Percentiles rank a stretch among this genome's conserved stretches.
Conservation (phyloP, 2,797 vertebrate genomes). For the Brotula barbata region DNA sequence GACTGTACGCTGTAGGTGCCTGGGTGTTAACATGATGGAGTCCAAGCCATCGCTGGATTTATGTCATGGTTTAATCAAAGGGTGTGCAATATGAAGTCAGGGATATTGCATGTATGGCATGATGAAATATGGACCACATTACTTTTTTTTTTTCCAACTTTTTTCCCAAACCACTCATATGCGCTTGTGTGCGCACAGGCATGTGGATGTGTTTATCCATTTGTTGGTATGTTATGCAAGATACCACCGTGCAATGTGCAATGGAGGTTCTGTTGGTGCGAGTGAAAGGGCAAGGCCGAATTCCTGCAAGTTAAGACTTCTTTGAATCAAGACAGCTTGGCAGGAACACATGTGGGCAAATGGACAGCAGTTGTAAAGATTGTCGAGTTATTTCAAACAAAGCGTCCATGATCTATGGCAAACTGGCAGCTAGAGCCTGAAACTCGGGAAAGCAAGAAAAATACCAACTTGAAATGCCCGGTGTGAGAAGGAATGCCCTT, state of each 20-base stretch:
- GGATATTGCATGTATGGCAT: neutral
- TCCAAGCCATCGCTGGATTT: neutral
- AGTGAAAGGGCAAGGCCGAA: conserved; percentile 71
- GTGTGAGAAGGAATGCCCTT: conserved; percentile 28
- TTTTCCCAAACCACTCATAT: conserved; percentile 35
- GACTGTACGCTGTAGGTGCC: neutral
- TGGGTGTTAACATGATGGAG: conserved; percentile 1
- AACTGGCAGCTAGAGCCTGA: conserved; percentile 67
- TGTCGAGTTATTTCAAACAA: conserved; percentile 81
- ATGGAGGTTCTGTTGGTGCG: conserved; percentile 63
- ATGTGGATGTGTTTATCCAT: conserved; percentile 53
- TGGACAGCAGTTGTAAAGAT: conserved; percentile 80
- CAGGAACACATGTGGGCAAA: conserved; percentile 77
- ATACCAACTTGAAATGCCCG: conserved; percentile 53
- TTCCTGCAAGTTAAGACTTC: conserved; percentile 75
- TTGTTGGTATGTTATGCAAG: conserved; percentile 63
- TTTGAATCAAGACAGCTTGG: conserved; percentile 77
- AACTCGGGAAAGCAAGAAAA: conserved; percentile 48
- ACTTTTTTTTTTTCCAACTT: conserved; percentile 17
- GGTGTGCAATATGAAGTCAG: neutral
- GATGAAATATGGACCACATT: neutral
- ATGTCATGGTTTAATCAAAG: neutral
- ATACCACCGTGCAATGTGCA: conserved; percentile 53
- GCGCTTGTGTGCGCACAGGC: conserved; percentile 18
- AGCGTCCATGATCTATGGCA: conserved; percentile 77